Percentiles rank a stretch among this genome's conserved stretches.
Evolutionary conservation across 30 jellyfish, hydroid and myxozoan genomes (phyloP).

Genomic region (Cassiopea andromeda): DNA sequence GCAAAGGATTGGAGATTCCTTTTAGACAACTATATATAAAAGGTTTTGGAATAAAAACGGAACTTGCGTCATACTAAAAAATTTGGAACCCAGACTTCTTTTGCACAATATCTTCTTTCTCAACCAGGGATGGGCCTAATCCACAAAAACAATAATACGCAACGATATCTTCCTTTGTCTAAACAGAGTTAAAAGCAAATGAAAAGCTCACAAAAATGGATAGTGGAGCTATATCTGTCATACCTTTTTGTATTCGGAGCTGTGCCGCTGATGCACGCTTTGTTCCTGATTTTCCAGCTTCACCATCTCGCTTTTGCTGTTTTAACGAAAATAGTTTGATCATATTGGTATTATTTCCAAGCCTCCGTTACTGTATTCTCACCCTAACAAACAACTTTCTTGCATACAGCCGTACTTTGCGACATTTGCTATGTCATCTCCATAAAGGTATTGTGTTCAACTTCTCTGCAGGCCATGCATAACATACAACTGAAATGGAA

Average conservation of each 20-base stretch:
- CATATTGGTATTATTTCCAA: slow-evolving; percentile 40
- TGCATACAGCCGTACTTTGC: neutral
- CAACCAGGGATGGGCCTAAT: slow-evolving; percentile 50
- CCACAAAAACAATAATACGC: slow-evolving; percentile 28
- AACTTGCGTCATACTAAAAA: slow-evolving; percentile 7
- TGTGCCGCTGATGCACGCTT: slow-evolving; percentile 99
- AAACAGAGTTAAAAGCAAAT: neutral
- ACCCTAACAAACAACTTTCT: neutral
- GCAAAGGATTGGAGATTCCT: too few species aligned
- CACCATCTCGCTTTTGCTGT: slow-evolving; percentile 93
- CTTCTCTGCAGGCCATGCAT: neutral
- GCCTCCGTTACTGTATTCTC: neutral
- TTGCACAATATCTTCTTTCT: neutral
- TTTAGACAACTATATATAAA: too few species aligned
- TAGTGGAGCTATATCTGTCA: neutral
- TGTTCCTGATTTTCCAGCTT: slow-evolving; percentile 81
- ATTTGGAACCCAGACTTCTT: slow-evolving; percentile 38
- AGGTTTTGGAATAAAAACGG: neutral
- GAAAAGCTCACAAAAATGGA: neutral
- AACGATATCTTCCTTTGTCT: neutral
- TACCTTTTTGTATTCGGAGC: slow-evolving; percentile 95
- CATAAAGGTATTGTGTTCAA: neutral
- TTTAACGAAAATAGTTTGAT: slow-evolving; percentile 90
- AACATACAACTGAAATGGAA: neutral
- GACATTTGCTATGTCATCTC: slow-evolving; percentile 24